Evolutionary conservation across 2,797 vertebrate species (phyloP), one percentile per base, ranked within the genome.

Genomic region (Crotalus adamanteus): DNA sequence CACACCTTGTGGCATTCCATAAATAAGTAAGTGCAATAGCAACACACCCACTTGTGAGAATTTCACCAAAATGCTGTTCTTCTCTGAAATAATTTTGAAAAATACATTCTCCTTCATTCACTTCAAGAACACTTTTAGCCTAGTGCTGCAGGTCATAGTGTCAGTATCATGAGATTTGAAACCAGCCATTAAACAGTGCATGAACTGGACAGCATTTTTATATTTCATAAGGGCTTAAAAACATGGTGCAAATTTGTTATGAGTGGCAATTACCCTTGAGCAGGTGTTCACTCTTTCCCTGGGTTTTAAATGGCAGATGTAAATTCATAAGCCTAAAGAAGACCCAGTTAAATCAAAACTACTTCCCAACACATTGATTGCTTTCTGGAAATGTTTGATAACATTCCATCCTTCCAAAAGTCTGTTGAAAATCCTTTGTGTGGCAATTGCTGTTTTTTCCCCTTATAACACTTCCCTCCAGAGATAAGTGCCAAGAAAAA

Each of bases 401-500:
- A 60, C 28, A 60, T 37, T 6, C 63, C 61, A 37, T 42, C 57
- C n/a, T 91, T 78, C 42, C 42, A 91, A 91, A 88, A 5, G 22
- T 57, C 88, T 47, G 28, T 83, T 42, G 91, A 55, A 88, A 88
- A 42, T 73, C 31, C 42, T 57, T 18, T 57, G 14, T 16, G 6
- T 3, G 22, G 3, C 26, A 88, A 22, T n/a, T n/a, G 2, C 14
- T 51, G 2, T 28, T 47, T 47, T 63, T 18, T 16, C 7, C 22
- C 8, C 61, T 73, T 61, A 73, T 56, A 51, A 25, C 0, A 65
- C 56, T 61, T 78, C 42, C 90, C 55, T 89, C 63, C 47, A 47
- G 16, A 88, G 92, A 88, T 93, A 83, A 83, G 11, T 26, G 20
- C 20, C 14, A n/a, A 65, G 25, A 78, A 93, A 92, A 93, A 93